phyloP scores from a whole-genome alignment of 2,797 vertebrate species.

The Pelochelys cantorii region DNA sequence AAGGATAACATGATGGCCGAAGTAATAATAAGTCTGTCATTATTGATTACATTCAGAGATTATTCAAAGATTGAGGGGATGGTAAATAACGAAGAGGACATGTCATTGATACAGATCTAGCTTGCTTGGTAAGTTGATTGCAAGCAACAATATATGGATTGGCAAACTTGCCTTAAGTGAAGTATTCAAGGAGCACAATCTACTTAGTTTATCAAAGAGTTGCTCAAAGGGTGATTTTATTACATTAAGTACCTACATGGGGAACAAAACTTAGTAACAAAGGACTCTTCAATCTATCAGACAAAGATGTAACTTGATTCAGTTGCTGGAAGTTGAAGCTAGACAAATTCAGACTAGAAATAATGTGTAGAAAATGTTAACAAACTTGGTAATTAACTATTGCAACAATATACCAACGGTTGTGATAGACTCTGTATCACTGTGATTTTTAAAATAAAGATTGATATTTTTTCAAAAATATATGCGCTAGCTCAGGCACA shows the following conservation, averaged over 20 bases:
- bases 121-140: neutral
- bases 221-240: neutral
- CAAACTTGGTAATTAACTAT: neutral
- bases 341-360: neutral
- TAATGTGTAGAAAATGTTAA: neutral
- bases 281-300: neutral
- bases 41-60: neutral
- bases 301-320: neutral
- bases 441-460: neutral
- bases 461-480: neutral
- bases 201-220: neutral
- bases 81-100: neutral
- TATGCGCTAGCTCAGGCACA: neutral
- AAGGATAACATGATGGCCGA: neutral
- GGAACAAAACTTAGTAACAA: neutral
- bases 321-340: neutral
- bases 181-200: neutral
- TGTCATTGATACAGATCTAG: neutral
- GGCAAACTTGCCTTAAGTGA: neutral
- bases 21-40: neutral
- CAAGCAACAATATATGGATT: neutral
- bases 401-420: constrained; percentile 7
- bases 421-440: constrained; percentile 9
- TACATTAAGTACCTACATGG: neutral
- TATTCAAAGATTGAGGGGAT: neutral